Percentiles rank a stretch among this genome's conserved stretches.
phyloP scores from a whole-genome alignment of 2,888 invertebrate genomes.

The Protonemura montana region DNA sequence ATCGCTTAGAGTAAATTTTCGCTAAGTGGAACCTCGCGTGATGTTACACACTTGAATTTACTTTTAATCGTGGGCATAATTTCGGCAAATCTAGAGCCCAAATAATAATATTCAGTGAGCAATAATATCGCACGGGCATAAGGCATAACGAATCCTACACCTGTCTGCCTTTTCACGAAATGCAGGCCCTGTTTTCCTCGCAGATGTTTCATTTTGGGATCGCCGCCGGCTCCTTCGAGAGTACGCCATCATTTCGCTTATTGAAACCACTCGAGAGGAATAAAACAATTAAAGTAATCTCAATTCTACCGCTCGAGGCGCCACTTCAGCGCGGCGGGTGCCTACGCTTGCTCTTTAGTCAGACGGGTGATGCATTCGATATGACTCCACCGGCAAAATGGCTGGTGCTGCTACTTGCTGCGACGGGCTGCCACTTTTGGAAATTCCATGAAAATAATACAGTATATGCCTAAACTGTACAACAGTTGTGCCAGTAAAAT shows the following conservation, averaged over 20 bases:
- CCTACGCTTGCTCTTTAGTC: not conserved
- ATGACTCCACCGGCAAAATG: no score
- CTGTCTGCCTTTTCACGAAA: not conserved
- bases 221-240: not conserved
- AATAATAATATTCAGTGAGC: not conserved
- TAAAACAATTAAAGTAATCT: constrained; percentile 3
- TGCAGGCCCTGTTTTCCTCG: not conserved
- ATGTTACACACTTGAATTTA: not conserved
- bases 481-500: no score
- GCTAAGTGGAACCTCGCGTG: not conserved
- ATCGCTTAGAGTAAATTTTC: not conserved
- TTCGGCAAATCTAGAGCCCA: not conserved
- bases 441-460: no score
- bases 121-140: not conserved
- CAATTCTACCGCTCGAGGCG: not conserved
- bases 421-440: no score
- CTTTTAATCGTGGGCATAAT: not conserved
- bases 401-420: no score
- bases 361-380: no score
- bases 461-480: no score
- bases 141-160: not conserved
- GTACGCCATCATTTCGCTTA: not conserved
- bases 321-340: not conserved
- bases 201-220: not conserved
- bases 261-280: not conserved